phyloP scores from a whole-genome alignment of 2,113 vertebrate genomes.

The Tragelaphus buxtoni region DNA sequence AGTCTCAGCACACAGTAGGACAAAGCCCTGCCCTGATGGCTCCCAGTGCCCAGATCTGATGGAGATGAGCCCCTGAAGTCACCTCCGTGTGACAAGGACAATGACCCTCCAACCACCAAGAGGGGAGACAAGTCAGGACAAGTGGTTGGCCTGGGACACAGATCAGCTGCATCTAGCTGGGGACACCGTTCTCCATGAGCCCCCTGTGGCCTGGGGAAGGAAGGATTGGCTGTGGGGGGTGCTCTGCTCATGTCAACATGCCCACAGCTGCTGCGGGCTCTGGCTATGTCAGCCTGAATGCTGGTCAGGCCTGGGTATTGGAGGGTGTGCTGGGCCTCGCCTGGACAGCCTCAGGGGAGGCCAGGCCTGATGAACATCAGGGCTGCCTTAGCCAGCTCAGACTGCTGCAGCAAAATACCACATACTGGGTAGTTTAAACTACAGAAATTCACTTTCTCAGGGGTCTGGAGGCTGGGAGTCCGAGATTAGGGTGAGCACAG shows the following conservation, averaged over 20 bases:
- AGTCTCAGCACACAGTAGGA: background rate
- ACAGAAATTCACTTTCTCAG: background rate
- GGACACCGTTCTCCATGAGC: rapidly evolving
- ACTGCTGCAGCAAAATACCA: background rate
- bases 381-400: background rate
- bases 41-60: background rate
- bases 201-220: background rate
- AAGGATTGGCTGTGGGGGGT: background rate
- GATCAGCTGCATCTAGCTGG: background rate
- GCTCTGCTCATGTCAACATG: background rate
- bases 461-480: background rate
- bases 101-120: background rate
- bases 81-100: background rate
- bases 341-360: background rate
- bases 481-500: rapidly evolving
- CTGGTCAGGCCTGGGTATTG: background rate
- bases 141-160: background rate
- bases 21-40: background rate
- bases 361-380: background rate
- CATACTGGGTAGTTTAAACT: background rate
- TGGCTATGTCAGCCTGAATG: background rate
- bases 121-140: background rate
- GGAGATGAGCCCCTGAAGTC: background rate
- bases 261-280: background rate
- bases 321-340: background rate